Percentiles rank a stretch among this genome's conserved stretches.
These are phyloP conservation scores for Irena cyanogastra DNA, from an alignment of 2,113 vertebrate genomes.

Conservation along the genomic window DNA sequence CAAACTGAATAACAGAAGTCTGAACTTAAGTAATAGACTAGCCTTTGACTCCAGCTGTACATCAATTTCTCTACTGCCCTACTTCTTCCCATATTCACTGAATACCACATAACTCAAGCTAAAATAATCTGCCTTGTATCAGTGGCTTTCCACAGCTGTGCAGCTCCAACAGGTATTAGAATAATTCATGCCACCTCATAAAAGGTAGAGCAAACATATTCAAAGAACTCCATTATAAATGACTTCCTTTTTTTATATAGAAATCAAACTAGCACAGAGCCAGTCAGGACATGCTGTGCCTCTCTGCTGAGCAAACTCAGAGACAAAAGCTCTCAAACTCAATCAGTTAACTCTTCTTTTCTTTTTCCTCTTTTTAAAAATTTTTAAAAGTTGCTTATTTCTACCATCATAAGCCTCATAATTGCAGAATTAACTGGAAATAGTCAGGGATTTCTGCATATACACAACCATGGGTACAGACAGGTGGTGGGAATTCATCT, in stretches of 20 bases:
- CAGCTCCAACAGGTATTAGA: not conserved
- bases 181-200: not conserved
- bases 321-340: not conserved
- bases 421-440: not conserved
- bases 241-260: not conserved
- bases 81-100: not conserved
- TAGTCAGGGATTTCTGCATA: not conserved
- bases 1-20: conserved; percentile 40
- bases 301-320: not conserved
- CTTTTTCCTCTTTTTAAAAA: not conserved
- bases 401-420: not conserved
- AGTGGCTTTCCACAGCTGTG: not conserved
- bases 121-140: not conserved
- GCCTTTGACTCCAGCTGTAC: conserved; percentile 48
- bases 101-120: not conserved
- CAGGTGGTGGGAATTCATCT: not conserved
- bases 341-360: not conserved
- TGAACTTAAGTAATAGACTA: conserved; percentile 26
- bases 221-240: not conserved
- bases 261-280: not conserved
- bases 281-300: not conserved
- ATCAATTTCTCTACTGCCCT: not conserved
- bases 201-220: not conserved
- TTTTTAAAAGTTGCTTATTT: not conserved
- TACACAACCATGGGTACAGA: fast-evolving